A percentile compares a stretch with the other conserved stretches of the same genome.
Evolutionary conservation across 2,888 invertebrate genomes (phyloP).

Genomic region (Gordius sp.): DNA sequence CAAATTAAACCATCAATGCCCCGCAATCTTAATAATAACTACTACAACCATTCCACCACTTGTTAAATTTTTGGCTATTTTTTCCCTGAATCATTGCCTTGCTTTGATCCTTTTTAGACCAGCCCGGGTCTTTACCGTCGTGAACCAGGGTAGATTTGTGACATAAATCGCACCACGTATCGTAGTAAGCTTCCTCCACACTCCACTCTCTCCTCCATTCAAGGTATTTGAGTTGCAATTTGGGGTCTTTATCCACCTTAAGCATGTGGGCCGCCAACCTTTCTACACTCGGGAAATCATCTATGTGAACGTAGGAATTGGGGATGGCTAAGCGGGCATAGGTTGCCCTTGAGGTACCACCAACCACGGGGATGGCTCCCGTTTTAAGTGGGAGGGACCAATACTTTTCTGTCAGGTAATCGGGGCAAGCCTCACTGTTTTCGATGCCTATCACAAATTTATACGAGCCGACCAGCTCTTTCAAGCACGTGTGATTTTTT

Average conservation of each 20-base stretch:
- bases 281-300: not conserved
- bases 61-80: not conserved
- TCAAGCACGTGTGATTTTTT: not conserved
- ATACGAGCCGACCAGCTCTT: not conserved
- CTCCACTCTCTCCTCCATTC: conserved; percentile 2
- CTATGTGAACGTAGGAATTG: not conserved
- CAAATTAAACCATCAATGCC: no score
- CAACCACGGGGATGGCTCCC: not conserved
- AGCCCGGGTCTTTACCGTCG: no score
- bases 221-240: not conserved
- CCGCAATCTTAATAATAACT: not conserved
- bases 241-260: not conserved
- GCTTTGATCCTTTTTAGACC: no score
- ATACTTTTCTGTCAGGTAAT: conserved; percentile 3
- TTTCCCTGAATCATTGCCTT: no score
- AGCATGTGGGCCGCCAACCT: not conserved
- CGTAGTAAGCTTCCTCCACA: not conserved
- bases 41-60: not conserved
- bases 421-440: not conserved
- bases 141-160: no score
- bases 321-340: not conserved
- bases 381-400: not conserved
- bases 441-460: conserved; percentile 10
- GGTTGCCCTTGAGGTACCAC: not conserved
- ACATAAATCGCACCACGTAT: conserved; percentile 9